A percentile compares a stretch with the other conserved stretches of the same genome.
These are phyloP conservation scores for Bombycilla garrulus DNA, from an alignment of 2,113 vertebrate species.

Conservation along the genomic window DNA sequence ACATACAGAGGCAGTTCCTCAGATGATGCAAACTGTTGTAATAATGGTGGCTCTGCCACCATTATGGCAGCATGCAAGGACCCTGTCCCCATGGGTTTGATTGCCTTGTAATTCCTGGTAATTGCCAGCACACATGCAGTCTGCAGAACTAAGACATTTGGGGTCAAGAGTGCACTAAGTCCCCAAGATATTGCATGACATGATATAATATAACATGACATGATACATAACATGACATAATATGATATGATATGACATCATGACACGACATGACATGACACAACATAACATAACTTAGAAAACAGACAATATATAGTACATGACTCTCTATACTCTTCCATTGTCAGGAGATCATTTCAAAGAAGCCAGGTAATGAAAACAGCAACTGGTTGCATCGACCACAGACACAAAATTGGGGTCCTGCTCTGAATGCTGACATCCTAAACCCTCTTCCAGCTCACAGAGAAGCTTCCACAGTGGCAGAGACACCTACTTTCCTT, in stretches of 20 bases:
- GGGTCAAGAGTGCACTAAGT: not conserved
- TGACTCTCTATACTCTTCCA: not conserved
- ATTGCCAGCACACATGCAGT: not conserved
- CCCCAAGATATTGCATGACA: not conserved
- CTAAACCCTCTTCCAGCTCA: not conserved
- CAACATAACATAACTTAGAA: not conserved
- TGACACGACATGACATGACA: not conserved
- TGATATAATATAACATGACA: not conserved
- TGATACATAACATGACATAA: not conserved
- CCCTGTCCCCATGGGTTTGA: not conserved
- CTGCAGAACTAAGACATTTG: not conserved
- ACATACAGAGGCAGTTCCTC: not conserved
- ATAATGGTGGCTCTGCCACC: not conserved
- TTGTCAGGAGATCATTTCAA: not conserved
- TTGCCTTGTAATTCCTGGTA: not conserved
- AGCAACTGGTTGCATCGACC: rapidly evolving
- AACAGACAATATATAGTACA: not conserved
- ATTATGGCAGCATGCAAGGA: not conserved
- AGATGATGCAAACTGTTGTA: not conserved
- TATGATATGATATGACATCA: too few relatives aligned
- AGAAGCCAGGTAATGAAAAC: not conserved
- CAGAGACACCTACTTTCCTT: not conserved
- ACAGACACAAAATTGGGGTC: not conserved
- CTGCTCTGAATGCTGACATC: not conserved
- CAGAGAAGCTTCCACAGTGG: not conserved